phyloP scores from a whole-genome alignment of 2,888 invertebrate genomes.

The Spisula subtruncata region DNA sequence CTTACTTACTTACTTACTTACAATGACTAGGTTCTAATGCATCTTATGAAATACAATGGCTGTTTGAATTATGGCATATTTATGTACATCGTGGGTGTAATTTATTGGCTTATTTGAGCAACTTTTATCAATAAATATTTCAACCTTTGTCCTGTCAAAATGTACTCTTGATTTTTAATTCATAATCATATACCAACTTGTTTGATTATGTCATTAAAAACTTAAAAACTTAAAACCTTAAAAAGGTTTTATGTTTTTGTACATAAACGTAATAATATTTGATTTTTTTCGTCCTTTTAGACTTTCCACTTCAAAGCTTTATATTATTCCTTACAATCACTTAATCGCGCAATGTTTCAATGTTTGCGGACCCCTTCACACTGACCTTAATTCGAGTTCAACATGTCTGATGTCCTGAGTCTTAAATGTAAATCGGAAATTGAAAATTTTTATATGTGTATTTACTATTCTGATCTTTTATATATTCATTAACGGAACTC shows the following conservation, averaged over 20 bases:
- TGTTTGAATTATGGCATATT: too few relatives aligned
- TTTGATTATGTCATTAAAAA: background rate
- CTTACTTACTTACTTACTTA: too few relatives aligned
- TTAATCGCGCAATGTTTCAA: conserved; percentile 37
- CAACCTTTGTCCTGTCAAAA: background rate
- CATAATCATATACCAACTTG: background rate
- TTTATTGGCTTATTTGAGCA: background rate
- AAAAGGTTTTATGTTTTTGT: background rate
- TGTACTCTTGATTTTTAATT: background rate
- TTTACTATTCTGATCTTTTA: conserved; percentile 8
- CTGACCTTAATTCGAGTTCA: conserved; percentile 37
- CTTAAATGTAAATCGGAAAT: background rate
- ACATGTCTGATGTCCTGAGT: conserved; percentile 27
- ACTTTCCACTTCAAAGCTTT: background rate
- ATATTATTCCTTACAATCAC: conserved; percentile 23
- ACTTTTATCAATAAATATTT: background rate
- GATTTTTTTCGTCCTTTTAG: background rate
- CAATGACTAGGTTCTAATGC: too few relatives aligned
- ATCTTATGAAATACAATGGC: too few relatives aligned
- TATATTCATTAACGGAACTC: conserved; percentile 22
- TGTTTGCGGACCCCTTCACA: conserved; percentile 26
- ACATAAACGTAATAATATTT: background rate
- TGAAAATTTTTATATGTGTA: conserved; percentile 2
- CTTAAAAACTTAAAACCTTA: background rate
- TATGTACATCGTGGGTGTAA: background rate